Percentiles rank a stretch among this genome's conserved stretches.
Conservation (phyloP, 2,797 vertebrate species). For the Syncerus caffer region DNA sequence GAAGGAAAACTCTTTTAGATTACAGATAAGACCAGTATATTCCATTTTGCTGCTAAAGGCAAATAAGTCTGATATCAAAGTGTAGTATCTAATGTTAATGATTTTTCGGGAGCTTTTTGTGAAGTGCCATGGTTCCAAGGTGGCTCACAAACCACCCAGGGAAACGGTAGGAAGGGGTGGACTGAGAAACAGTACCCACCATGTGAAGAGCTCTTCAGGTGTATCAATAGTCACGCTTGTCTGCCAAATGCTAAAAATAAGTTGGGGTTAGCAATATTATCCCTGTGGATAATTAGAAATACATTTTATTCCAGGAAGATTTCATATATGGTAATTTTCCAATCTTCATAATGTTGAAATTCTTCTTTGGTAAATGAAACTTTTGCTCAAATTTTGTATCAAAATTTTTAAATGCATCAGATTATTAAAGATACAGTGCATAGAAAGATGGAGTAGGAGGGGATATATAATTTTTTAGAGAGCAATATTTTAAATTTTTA, state of each 20-base stretch:
- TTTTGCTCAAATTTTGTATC: not conserved
- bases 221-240: not conserved
- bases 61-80: not conserved
- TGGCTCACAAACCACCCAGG: not conserved
- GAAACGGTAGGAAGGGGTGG: not conserved
- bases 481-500: not conserved
- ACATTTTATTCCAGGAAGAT: not conserved
- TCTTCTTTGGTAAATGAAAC: not conserved
- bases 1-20: not conserved
- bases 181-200: not conserved
- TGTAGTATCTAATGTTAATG: not conserved
- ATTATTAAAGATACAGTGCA: not conserved
- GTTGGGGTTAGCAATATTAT: not conserved
- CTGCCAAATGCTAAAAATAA: constrained; percentile 6
- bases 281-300: not conserved
- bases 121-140: not conserved
- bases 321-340: not conserved
- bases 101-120: not conserved
- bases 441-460: not conserved
- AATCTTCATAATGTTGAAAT: not conserved
- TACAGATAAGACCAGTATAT: not conserved
- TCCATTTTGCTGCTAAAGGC: constrained; percentile 9
- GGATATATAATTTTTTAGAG: not conserved
- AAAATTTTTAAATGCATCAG: not conserved
- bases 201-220: not conserved